These are phyloP conservation scores for Exocentrus adspersus DNA, from an alignment of 2,888 invertebrate genomes.

Conservation along the genomic window DNA sequence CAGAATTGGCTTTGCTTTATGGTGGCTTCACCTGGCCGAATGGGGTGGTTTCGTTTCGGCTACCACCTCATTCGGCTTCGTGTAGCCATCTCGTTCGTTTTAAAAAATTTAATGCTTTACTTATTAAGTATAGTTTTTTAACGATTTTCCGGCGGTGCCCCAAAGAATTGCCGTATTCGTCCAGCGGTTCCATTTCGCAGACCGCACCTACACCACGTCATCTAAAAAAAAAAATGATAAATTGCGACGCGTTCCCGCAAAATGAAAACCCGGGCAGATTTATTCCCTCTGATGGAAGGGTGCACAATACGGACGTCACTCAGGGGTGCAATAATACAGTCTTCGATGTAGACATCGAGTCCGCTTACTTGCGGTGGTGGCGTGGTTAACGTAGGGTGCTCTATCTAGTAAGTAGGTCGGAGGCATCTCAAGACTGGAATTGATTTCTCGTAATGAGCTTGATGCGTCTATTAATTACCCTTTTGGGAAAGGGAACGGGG, in stretches of 20 bases:
- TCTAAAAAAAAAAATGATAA: slow-evolving; percentile 16
- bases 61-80: too few species aligned
- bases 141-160: too few species aligned
- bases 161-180: too few species aligned
- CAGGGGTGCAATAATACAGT: slow-evolving; percentile 15
- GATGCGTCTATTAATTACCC: not conserved
- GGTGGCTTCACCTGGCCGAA: too few species aligned
- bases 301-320: slow-evolving; percentile 1
- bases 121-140: too few species aligned
- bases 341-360: slow-evolving; percentile 12
- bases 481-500: not conserved
- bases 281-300: slow-evolving; percentile 1
- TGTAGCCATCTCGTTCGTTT: too few species aligned
- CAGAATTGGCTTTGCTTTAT: too few species aligned
- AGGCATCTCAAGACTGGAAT: slow-evolving; percentile 9
- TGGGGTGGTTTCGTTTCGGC: too few species aligned
- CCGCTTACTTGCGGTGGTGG: slow-evolving; percentile 35
- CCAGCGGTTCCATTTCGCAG: too few species aligned
- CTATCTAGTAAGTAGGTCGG: slow-evolving; percentile 44
- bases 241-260: not conserved
- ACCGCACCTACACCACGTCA: not conserved
- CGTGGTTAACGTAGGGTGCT: slow-evolving; percentile 40
- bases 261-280: slow-evolving; percentile 14
- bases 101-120: too few species aligned
- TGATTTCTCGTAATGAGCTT: slow-evolving; percentile 10